Percentiles rank a stretch among this genome's conserved stretches.
These are phyloP conservation scores for Dryomyza anilis DNA, from an alignment of 2,888 invertebrate species.

Conservation along the genomic window DNA sequence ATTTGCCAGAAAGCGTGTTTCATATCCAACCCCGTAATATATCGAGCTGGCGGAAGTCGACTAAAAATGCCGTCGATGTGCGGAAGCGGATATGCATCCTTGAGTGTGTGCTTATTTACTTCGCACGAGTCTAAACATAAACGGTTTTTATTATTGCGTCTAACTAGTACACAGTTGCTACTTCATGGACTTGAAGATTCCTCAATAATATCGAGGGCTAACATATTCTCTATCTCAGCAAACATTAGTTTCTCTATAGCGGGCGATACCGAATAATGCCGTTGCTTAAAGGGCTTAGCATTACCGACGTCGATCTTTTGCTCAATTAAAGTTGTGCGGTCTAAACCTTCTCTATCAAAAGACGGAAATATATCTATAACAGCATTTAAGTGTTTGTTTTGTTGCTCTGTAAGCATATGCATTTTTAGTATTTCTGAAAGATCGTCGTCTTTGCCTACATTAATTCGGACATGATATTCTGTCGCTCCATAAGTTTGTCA, in stretches of 20 bases:
- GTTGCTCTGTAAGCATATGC: background rate
- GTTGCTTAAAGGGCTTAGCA: constrained; percentile 15
- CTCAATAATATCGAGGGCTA: constrained; percentile 42
- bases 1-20: background rate
- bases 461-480: background rate
- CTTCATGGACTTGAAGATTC: constrained; percentile 43
- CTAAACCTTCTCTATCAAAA: constrained; percentile 1
- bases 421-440: background rate
- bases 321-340: constrained; percentile 13
- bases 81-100: constrained; percentile 14
- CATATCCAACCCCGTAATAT: background rate
- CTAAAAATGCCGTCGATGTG: background rate
- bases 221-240: constrained; percentile 45
- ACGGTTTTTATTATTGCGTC: constrained; percentile 33
- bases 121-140: constrained; percentile 45
- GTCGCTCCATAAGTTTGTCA: background rate
- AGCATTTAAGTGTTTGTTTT: background rate
- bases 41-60: background rate
- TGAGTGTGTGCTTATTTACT: constrained; percentile 34
- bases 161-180: constrained; percentile 40
- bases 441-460: background rate
- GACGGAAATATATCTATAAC: background rate
- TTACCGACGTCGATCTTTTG: constrained; percentile 28
- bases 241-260: constrained; percentile 29
- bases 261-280: constrained; percentile 33